Base-by-base conservation (phyloP, 2,888 invertebrate genomes). In the Xanthia togata region DNA sequence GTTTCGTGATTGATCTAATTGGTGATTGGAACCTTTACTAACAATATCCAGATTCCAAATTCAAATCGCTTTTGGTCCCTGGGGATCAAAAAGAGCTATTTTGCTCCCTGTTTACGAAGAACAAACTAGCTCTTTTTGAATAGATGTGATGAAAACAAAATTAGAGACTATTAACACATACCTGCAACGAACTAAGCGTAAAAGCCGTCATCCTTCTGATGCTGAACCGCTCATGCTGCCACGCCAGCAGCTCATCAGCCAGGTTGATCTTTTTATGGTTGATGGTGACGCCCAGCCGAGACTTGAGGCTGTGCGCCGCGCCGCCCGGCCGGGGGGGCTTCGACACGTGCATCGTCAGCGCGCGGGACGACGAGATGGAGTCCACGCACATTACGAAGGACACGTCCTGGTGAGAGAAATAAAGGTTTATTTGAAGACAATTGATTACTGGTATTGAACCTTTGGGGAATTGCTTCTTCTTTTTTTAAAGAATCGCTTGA, bases 141-240 rank as follows among this genome's bases (percentile, higher is more conserved):
- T n/a, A n/a, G n/a, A n/a, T n/a, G n/a, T n/a, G n/a, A n/a, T n/a
- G n/a, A n/a, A n/a, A n/a, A 50, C 6, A 17, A 47, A 47, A 47
- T 47, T 17, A 20, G 47, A 47, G 47, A 17, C 5, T n/a, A 65
- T 12, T 20, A 12, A 70, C 8, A 62, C 71, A 65, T 71, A 84
- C 97, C 94, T 97, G 97, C 9, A 99, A 93, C 2, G 98, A 97
- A 1, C 99, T 99, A 8, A 99, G 90, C 0, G 99, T 99, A 91
- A 99, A 98, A 0, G 99, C 99, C 0, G 99, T 98, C 90, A 99
- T 97, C 83, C 99, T 97, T 84, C 98, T 97, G 88, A 99, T 99
- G 93, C 99, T 99, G 95, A 98, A 99, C 85, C 99, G 97, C 94
- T 99, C 99, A 91, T 99, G 99, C 91, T 99, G 99, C 99, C 99